Conservation (phyloP, 2,797 vertebrate genomes). For the Gymnoscopelus microlampas region DNA sequence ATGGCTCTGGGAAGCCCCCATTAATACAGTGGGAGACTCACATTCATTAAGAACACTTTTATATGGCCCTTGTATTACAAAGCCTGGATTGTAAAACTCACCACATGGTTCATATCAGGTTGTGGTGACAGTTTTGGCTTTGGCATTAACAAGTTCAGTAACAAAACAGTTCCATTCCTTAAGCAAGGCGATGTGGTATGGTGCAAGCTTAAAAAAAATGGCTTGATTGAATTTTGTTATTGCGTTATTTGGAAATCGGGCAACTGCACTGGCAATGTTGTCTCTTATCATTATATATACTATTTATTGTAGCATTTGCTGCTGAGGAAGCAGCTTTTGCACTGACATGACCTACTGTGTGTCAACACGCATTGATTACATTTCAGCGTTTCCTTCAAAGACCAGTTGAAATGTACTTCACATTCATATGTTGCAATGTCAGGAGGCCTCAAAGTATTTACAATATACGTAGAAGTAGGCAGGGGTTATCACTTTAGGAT, state of each 20-base stretch:
- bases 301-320: background rate
- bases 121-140: conserved; percentile 13
- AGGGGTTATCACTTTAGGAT: no score
- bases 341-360: background rate
- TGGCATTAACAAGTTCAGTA: conserved; percentile 22
- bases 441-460: no score
- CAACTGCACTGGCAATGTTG: no score
- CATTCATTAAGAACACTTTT: conserved; percentile 48
- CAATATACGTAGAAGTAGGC: no score
- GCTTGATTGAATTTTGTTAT: no score
- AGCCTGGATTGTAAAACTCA: conserved; percentile 22
- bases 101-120: conserved; percentile 45
- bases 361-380: no score
- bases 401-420: conserved; percentile 4
- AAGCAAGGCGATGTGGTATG: background rate
- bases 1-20: conserved; percentile 15
- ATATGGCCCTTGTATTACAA: conserved; percentile 31
- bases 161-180: conserved; percentile 7
- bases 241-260: no score
- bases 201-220: no score
- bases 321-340: background rate
- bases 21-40: conserved; percentile 27
- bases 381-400: background rate
- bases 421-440: no score
- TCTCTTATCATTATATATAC: no score